Evolutionary conservation across 2,797 vertebrate genomes (phyloP).

Genomic region (Sylvilagus floridanus): DNA sequence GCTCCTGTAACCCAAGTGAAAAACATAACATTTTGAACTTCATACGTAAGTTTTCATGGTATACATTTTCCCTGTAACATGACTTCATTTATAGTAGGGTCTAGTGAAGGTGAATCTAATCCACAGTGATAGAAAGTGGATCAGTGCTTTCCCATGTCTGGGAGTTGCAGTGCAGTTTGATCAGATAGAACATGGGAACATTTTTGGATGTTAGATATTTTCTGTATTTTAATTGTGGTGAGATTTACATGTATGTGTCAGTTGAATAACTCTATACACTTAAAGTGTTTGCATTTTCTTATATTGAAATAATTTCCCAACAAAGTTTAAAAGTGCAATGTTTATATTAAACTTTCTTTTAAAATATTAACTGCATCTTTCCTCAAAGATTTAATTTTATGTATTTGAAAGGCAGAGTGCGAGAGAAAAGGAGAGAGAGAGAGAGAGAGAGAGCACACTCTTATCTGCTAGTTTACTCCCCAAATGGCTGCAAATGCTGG

Average conservation of each 20-base stretch:
- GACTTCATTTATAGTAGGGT: background rate
- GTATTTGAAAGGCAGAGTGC: too few relatives aligned
- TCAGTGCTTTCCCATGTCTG: background rate
- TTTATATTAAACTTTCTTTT: background rate
- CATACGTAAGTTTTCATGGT: too few relatives aligned
- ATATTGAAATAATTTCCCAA: slow-evolving; percentile 31
- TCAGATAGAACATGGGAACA: background rate
- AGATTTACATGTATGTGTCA: background rate
- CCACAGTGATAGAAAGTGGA: background rate
- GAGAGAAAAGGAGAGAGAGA: too few relatives aligned
- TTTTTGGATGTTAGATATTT: background rate
- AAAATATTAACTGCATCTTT: too few relatives aligned
- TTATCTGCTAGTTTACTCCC: too few relatives aligned
- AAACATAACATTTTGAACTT: too few relatives aligned
- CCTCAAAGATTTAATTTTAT: too few relatives aligned
- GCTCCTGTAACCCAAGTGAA: too few relatives aligned
- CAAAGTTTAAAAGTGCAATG: background rate
- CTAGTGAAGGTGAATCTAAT: background rate
- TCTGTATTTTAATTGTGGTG: background rate
- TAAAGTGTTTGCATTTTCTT: background rate
- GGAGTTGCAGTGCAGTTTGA: background rate
- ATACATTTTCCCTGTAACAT: too few relatives aligned
- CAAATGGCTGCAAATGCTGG: too few relatives aligned
- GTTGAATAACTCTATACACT: background rate
- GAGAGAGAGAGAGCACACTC: too few relatives aligned